Conservation (phyloP, 1,140 invertebrate species). For the Drosophila arawakana region DNA sequence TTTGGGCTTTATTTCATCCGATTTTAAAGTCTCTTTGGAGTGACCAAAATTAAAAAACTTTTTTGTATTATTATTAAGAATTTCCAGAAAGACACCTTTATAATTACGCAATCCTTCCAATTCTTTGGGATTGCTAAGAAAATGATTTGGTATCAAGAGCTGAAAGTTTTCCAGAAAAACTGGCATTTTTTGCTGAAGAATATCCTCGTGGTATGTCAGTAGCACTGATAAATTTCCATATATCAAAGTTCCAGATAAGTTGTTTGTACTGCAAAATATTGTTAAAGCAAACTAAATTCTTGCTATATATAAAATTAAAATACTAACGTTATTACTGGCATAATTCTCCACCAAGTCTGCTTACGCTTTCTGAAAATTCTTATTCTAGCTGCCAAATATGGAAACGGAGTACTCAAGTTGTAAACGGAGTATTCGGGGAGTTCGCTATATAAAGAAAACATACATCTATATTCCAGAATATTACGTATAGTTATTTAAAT, state of each 20-base stretch:
- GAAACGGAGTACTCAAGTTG: constrained; percentile 41
- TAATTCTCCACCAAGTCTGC: constrained; percentile 59
- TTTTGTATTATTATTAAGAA: not conserved
- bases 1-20: not conserved
- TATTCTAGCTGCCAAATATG: constrained; percentile 51
- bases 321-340: constrained; percentile 47
- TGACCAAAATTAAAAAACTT: not conserved
- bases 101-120: not conserved
- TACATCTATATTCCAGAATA: not conserved
- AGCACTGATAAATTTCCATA: constrained; percentile 50
- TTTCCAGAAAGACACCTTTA: not conserved
- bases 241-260: constrained; percentile 52
- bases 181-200: constrained; percentile 31
- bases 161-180: constrained; percentile 24
- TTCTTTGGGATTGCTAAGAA: not conserved
- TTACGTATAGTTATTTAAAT: not conserved
- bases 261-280: constrained; percentile 46
- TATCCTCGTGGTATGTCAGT: constrained; percentile 40
- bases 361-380: constrained; percentile 50
- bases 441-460: constrained; percentile 14
- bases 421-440: constrained; percentile 25
- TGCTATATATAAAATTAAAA: no score
- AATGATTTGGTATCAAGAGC: constrained; percentile 27
- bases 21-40: not conserved
- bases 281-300: not conserved